Evolutionary conservation across 2,888 invertebrate species (phyloP).

Genomic region (Stratiomys singularior): DNA sequence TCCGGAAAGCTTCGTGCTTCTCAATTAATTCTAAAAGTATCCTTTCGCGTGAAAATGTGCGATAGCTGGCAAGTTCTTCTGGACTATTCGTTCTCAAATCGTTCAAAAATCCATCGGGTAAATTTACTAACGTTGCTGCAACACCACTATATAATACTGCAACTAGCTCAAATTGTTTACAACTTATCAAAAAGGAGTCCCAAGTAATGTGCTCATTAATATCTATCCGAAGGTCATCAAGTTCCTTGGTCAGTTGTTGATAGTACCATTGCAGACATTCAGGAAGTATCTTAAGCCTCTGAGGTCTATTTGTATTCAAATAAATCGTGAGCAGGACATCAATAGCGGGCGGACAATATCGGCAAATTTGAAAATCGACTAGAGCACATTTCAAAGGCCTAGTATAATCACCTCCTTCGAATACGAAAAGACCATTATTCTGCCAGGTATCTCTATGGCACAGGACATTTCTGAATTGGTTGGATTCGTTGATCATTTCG

Average conservation of each 20-base stretch:
- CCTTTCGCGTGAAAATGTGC: conserved; percentile 58
- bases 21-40: conserved; percentile 55
- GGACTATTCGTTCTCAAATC: conserved; percentile 59
- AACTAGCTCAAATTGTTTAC: conserved; percentile 61
- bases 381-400: conserved; percentile 56
- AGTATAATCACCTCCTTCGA: conserved; percentile 51
- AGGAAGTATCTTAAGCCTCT: conserved; percentile 53
- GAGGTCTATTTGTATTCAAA: conserved; percentile 56
- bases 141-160: conserved; percentile 63
- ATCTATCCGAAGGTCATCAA: conserved; percentile 58
- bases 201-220: conserved; percentile 58
- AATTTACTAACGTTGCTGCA: conserved; percentile 57
- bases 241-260: conserved; percentile 56
- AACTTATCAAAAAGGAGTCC: conserved; percentile 59
- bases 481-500: conserved; percentile 60
- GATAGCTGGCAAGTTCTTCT: conserved; percentile 62
- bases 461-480: conserved; percentile 65
- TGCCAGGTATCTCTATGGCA: conserved; percentile 65
- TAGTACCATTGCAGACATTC: conserved; percentile 56
- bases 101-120: conserved; percentile 61
- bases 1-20: conserved; percentile 54
- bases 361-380: conserved; percentile 63
- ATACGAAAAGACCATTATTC: conserved; percentile 61
- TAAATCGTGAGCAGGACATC: conserved; percentile 61
- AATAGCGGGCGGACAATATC: conserved; percentile 61